Conservation (phyloP, 2,797 vertebrate species). For the Pristis pectinata region DNA sequence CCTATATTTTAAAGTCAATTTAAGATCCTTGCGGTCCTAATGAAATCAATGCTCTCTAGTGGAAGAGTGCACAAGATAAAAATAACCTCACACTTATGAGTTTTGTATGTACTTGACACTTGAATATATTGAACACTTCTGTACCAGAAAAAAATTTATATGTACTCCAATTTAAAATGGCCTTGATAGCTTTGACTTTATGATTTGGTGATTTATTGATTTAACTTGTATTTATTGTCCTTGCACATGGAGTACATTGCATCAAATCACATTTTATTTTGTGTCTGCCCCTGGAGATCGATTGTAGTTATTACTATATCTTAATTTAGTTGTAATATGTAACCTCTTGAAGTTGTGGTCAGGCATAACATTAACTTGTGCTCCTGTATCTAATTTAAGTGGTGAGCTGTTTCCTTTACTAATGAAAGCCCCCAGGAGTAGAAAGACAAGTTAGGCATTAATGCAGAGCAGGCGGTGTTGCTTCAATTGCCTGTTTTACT, state of each 20-base stretch:
- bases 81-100: too few relatives aligned
- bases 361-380: not conserved
- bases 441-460: not conserved
- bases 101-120: too few relatives aligned
- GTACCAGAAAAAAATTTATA: too few relatives aligned
- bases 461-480: not conserved
- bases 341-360: not conserved
- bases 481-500: not conserved
- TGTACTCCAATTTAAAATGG: not conserved
- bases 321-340: constrained; percentile 2
- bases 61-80: too few relatives aligned
- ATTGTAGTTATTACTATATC: not conserved
- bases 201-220: not conserved
- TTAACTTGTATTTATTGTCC: not conserved
- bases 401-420: not conserved
- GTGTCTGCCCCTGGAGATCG: not conserved
- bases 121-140: too few relatives aligned
- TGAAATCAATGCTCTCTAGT: too few relatives aligned
- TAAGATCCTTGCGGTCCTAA: too few relatives aligned
- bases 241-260: not conserved
- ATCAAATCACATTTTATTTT: not conserved
- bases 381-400: not conserved
- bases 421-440: not conserved
- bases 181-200: not conserved
- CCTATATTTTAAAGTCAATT: too few relatives aligned